A percentile compares a stretch with the other conserved stretches of the same genome.
phyloP scores from a whole-genome alignment of 1,140 invertebrate species.

The Temnothorax curvispinosus region DNA sequence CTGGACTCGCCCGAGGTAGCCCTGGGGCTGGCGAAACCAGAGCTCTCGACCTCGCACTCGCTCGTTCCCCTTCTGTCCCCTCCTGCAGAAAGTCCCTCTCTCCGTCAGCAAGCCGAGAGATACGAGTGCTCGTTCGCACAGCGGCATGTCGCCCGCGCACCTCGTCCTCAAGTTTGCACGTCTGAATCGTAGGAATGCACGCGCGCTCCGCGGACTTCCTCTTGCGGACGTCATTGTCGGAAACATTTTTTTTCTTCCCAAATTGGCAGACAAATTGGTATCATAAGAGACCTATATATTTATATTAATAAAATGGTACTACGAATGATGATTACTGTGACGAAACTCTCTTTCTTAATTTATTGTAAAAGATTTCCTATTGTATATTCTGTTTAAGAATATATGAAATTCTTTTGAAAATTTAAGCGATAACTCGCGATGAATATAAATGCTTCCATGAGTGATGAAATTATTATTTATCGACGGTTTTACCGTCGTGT shows the following conservation, averaged over 20 bases:
- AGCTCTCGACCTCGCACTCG: conserved; percentile 61
- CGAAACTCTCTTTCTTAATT: background rate
- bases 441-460: background rate
- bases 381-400: background rate
- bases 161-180: conserved; percentile 27
- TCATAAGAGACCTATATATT: background rate
- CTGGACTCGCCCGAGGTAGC: conserved; percentile 62
- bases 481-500: conserved; percentile 60
- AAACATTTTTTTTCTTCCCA: background rate
- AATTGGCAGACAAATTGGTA: background rate
- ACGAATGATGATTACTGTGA: background rate
- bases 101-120: conserved; percentile 27
- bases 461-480: conserved; percentile 66
- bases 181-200: conserved; percentile 20
- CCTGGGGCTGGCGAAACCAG: conserved; percentile 74
- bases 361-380: background rate
- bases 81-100: conserved; percentile 11
- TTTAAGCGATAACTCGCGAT: background rate
- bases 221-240: background rate
- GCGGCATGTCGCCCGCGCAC: conserved; percentile 26
- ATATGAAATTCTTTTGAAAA: background rate
- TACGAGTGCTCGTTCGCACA: conserved; percentile 37
- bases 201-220: conserved; percentile 35
- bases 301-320: background rate
- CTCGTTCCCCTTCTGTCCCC: conserved; percentile 9